phyloP scores from a whole-genome alignment of 2,113 vertebrate genomes.

The Mobula hypostoma region DNA sequence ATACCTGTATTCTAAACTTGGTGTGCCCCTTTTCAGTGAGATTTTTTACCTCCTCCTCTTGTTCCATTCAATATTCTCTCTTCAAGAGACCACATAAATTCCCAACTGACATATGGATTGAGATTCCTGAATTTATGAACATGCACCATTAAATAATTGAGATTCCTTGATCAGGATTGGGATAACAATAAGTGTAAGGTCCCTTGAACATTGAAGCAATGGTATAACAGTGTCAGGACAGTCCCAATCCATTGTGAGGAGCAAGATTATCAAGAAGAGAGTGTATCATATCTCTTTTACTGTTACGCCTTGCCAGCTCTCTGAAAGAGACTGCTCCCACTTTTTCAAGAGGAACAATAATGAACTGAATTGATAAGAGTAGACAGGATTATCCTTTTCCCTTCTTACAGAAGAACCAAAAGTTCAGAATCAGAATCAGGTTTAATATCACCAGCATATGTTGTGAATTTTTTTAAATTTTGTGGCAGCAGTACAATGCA shows the following conservation, averaged over 20 bases:
- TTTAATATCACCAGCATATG: too few species aligned
- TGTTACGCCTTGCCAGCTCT: background rate
- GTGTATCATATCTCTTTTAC: background rate
- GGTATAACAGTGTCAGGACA: background rate
- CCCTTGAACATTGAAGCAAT: background rate
- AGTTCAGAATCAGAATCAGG: background rate
- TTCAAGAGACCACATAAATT: background rate
- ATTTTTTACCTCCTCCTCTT: too few species aligned
- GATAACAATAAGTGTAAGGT: background rate
- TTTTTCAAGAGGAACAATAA: background rate
- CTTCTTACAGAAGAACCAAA: background rate
- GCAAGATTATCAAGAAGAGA: background rate
- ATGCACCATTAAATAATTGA: background rate
- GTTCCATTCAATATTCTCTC: too few species aligned
- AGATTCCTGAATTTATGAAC: background rate
- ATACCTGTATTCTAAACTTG: too few species aligned
- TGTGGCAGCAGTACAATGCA: too few species aligned
- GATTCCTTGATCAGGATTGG: background rate
- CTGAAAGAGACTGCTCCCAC: background rate
- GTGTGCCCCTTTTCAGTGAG: too few species aligned
- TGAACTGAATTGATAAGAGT: background rate
- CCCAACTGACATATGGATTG: background rate
- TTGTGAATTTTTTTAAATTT: too few species aligned
- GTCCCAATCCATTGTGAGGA: background rate
- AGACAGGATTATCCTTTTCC: background rate